phyloP scores from a whole-genome alignment of 2,113 vertebrate species.

The Hydropotes inermis region DNA sequence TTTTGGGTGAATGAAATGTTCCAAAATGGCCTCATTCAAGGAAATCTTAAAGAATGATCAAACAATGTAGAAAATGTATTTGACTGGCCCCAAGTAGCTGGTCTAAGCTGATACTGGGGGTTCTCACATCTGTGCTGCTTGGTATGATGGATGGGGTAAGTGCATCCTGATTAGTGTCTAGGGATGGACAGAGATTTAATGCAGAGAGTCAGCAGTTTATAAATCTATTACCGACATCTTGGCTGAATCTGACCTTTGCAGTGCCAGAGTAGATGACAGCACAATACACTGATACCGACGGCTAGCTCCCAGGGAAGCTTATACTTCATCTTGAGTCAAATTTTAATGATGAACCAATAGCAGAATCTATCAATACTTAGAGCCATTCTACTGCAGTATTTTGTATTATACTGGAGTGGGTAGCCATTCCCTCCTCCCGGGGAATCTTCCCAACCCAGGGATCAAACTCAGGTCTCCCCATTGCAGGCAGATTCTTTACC shows the following conservation, averaged over 20 bases:
- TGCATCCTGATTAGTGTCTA: slow-evolving; percentile 50
- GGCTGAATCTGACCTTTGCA: slow-evolving; percentile 49
- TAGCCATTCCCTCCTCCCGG: neutral
- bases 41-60: slow-evolving; percentile 16
- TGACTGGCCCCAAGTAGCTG: neutral
- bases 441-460: neutral
- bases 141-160: slow-evolving; percentile 44
- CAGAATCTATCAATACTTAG: neutral
- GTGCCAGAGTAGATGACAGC: slow-evolving; percentile 6
- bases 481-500: neutral
- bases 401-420: neutral
- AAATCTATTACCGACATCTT: slow-evolving; percentile 60
- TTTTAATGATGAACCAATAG: slow-evolving; percentile 30
- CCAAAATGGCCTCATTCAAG: slow-evolving; percentile 5
- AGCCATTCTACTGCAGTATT: neutral
- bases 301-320: neutral
- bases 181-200: slow-evolving; percentile 52
- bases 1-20: neutral
- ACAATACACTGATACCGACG: neutral
- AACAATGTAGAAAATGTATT: neutral
- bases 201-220: slow-evolving; percentile 43
- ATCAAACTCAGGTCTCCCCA: neutral
- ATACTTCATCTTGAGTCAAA: slow-evolving; percentile 18
- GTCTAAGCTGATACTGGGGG: neutral
- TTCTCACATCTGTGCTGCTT: neutral